phyloP scores from a whole-genome alignment of 2,888 invertebrate genomes.

The Coenonympha glycerion region DNA sequence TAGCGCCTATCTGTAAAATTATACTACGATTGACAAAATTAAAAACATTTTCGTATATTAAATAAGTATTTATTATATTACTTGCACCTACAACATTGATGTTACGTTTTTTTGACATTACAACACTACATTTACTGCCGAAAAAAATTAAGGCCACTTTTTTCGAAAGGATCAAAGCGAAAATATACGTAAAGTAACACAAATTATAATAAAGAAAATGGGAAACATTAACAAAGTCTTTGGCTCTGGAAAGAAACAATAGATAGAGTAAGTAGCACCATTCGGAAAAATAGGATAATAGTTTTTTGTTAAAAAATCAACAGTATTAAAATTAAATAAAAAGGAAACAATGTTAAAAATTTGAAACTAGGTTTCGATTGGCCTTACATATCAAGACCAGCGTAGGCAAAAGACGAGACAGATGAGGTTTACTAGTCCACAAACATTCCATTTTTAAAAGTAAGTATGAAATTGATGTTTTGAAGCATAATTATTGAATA shows the following conservation, averaged over 20 bases:
- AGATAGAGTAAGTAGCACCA: slow-evolving; percentile 63
- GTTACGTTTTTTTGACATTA: slow-evolving; percentile 41
- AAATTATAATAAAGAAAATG: slow-evolving; percentile 31
- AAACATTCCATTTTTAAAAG: not conserved
- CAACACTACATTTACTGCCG: slow-evolving; percentile 54
- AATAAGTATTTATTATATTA: slow-evolving; percentile 73
- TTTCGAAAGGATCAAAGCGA: slow-evolving; percentile 39
- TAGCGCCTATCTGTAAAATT: too few species aligned
- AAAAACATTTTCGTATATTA: slow-evolving; percentile 55
- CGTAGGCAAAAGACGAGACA: slow-evolving; percentile 18
- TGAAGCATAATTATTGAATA: not conserved
- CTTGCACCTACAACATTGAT: slow-evolving; percentile 49
- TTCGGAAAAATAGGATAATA: slow-evolving; percentile 48
- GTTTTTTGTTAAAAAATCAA: slow-evolving; percentile 35
- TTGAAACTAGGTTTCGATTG: slow-evolving; percentile 36
- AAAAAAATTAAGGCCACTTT: slow-evolving; percentile 47
- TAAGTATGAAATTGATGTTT: not conserved
- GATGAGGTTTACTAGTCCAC: not conserved
- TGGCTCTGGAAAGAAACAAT: slow-evolving; percentile 60
- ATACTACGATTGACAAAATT: slow-evolving; percentile 28
- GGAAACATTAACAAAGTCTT: slow-evolving; percentile 52
- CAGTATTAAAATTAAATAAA: slow-evolving; percentile 34
- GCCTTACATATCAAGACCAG: slow-evolving; percentile 19
- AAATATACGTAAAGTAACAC: slow-evolving; percentile 34
- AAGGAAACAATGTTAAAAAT: slow-evolving; percentile 19